Evolutionary conservation across 2,797 vertebrate genomes (phyloP), one percentile per base, ranked within the genome.

Genomic region (Acanthornis magna): DNA sequence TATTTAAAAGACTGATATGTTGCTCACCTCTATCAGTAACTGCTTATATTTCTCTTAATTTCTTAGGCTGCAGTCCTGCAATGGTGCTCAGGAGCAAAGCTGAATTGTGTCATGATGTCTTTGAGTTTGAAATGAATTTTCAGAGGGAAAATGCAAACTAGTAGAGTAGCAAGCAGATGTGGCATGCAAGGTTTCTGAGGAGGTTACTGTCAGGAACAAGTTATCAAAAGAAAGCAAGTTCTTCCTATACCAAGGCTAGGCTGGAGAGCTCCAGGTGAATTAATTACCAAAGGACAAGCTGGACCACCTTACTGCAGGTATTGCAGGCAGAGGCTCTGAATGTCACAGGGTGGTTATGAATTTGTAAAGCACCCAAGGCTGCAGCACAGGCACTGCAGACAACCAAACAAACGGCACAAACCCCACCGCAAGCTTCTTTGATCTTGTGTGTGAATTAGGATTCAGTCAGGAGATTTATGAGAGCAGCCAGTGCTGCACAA

Each of bases 391-490:
- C 60, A 42, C 71, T 55, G 75, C 42, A 82, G 63, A 16, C 55
- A 78, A 38, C 30, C 84, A 91, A 88, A 78, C 66, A 93, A 88
- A 74, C n/a, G 58, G 42, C 54, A 67, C 25, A 91, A 96, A 93
- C 7, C 42, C 65, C 57, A 47, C 22, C 71, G 68, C 55, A 80
- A 78, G 38, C 27, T 88, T 75, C 70, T 92, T 85, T 91, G 88
- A 93, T 95, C 85, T 68, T 29, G 32, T 58, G 75, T 77, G 27
- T 68, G 82, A 81, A 25, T 14, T 88, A 55, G 75, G 75, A 94
- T 92, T 92, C 88, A 65, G 6, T 40, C 38, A 54, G 57, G 57
- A 95, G 72, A 85, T 79, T 85, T 88, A 65, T 23, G 43, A 89
- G 32, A 95, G 82, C 61, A 71, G 54, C 42, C 65, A 92, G 20